Evolutionary conservation across 2,797 vertebrate genomes (phyloP).

Genomic region (Clarias pachynema): DNA sequence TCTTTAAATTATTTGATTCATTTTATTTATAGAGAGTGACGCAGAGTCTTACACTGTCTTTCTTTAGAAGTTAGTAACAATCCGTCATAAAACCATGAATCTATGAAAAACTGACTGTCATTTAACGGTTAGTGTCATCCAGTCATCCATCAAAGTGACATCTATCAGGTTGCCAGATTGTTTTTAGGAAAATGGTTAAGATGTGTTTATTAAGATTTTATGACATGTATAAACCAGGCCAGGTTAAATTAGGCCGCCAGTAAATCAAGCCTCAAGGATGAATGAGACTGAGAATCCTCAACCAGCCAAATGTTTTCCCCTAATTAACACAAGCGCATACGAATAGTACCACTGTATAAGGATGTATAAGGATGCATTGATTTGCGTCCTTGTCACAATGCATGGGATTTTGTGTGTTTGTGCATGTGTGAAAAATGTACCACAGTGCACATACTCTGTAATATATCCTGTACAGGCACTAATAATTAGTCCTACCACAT

Average conservation of each 20-base stretch:
- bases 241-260: slow-evolving; percentile 2
- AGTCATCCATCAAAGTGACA: no score
- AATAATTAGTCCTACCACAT: neutral
- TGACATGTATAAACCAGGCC: neutral
- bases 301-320: neutral
- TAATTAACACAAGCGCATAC: neutral
- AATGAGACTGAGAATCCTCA: neutral
- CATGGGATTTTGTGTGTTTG: neutral
- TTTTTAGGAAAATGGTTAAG: neutral
- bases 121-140: neutral
- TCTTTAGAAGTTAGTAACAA: slow-evolving; percentile 4
- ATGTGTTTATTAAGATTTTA: neutral
- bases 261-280: neutral
- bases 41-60: slow-evolving; percentile 21
- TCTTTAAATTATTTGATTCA: neutral
- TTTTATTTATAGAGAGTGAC: neutral
- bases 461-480: neutral
- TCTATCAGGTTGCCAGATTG: neutral
- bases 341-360: neutral
- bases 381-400: neutral
- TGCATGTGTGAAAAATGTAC: neutral
- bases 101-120: slow-evolving; percentile 1
- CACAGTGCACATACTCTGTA: neutral
- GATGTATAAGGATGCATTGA: neutral
- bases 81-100: neutral